A percentile compares a stretch with the other conserved stretches of the same genome.
These are phyloP conservation scores for Pycnonotus jocosus DNA, from an alignment of 2,113 vertebrate species.

Conservation along the genomic window DNA sequence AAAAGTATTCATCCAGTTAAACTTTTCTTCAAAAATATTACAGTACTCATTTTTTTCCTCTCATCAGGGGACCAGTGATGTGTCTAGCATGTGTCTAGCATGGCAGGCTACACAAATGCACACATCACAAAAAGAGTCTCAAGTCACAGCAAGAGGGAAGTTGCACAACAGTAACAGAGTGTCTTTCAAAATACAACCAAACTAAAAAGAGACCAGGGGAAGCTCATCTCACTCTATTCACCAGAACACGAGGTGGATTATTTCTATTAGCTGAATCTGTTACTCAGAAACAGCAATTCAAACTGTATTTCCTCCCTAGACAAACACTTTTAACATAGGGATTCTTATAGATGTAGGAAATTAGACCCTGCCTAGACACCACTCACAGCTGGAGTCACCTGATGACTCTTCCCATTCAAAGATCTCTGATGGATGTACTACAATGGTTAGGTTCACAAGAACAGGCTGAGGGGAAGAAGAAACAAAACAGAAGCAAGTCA, in stretches of 20 bases:
- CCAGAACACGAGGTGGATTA: not conserved
- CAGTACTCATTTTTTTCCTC: not conserved
- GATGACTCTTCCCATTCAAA: not conserved
- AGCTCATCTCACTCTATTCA: not conserved
- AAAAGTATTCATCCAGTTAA: not conserved
- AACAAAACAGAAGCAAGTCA: not conserved
- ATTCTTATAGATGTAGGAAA: not conserved
- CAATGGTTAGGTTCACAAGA: not conserved
- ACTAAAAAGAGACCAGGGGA: not conserved
- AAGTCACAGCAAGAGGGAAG: not conserved
- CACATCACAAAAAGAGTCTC: not conserved
- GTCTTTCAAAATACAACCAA: not conserved
- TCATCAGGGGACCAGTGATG: not conserved
- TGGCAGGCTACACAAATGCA: not conserved
- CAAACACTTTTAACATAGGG: not conserved
- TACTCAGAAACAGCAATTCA: not conserved
- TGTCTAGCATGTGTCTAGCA: not conserved
- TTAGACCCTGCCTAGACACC: not conserved
- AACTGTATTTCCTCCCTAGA: not conserved
- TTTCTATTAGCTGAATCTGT: not conserved
- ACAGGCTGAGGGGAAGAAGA: not conserved
- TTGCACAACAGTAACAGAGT: not conserved
- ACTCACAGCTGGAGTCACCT: not conserved
- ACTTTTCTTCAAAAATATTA: not conserved
- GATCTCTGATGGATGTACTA: not conserved